These are phyloP conservation scores for Folsomia candida DNA, from an alignment of 2,888 invertebrate species.

Conservation along the genomic window DNA sequence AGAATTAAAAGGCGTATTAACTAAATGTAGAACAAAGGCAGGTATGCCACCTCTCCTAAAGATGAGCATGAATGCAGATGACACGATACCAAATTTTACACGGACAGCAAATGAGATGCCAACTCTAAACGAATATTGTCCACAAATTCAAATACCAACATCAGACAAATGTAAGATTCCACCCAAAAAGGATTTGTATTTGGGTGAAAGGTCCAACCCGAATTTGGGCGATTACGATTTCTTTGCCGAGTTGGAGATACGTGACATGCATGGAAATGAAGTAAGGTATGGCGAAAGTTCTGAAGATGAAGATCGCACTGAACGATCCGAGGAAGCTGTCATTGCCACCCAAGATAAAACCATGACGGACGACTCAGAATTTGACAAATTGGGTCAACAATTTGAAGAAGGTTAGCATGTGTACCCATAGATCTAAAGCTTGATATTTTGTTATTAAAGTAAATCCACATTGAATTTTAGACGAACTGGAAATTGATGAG, in stretches of 20 bases:
- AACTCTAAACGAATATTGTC: slow-evolving; percentile 24
- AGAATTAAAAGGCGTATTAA: slow-evolving; percentile 27
- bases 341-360: too few species aligned
- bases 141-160: not conserved
- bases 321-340: too few species aligned
- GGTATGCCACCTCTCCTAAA: slow-evolving; percentile 39
- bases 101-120: slow-evolving; percentile 15
- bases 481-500: not conserved
- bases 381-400: not conserved
- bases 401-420: not conserved
- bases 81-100: slow-evolving; percentile 1
- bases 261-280: not conserved
- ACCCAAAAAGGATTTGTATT: too few species aligned
- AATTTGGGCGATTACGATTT: not conserved
- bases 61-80: not conserved
- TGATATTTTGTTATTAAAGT: too few species aligned
- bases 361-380: not conserved
- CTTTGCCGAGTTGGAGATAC: not conserved
- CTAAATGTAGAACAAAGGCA: slow-evolving; percentile 37
- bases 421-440: too few species aligned
- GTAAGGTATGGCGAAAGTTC: not conserved
- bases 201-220: too few species aligned
- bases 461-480: too few species aligned
- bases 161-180: not conserved
- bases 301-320: not conserved